A percentile compares a stretch with the other conserved stretches of the same genome.
These are phyloP conservation scores for Athene cunicularia DNA, from an alignment of 2,113 vertebrate species.

Conservation along the genomic window DNA sequence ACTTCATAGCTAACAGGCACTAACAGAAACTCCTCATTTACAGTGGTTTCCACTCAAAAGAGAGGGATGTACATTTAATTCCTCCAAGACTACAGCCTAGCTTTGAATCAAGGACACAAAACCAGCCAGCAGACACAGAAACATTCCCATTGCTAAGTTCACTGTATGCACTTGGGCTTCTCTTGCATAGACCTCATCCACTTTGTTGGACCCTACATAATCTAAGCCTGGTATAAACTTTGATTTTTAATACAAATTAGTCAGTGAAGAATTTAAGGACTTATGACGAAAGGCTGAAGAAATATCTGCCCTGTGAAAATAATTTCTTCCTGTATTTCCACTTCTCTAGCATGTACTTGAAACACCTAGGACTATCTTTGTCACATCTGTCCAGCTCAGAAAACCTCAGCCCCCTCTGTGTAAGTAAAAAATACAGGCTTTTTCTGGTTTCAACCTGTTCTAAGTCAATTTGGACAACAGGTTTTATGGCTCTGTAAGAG, in stretches of 20 bases:
- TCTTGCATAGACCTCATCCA: background rate
- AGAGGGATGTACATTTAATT: background rate
- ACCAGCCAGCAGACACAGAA: background rate
- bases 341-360: background rate
- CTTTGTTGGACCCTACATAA: background rate
- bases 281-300: background rate
- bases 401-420: background rate
- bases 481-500: slow-evolving; percentile 52
- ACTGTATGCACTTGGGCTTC: background rate
- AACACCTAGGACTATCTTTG: slow-evolving; percentile 24
- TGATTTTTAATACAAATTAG: background rate
- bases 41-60: background rate
- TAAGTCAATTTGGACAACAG: slow-evolving; percentile 45
- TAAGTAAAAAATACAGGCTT: slow-evolving; percentile 43
- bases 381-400: slow-evolving; percentile 20
- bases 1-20: slow-evolving; percentile 16
- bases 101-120: background rate
- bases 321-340: slow-evolving; percentile 17
- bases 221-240: background rate
- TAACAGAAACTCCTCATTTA: slow-evolving; percentile 4
- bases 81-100: background rate
- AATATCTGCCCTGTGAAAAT: background rate
- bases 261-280: background rate
- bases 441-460: slow-evolving; percentile 60
- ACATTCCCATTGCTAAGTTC: background rate